Evolutionary conservation across 2,797 vertebrate genomes (phyloP).

Genomic region (Micropoecilia bifurca): DNA sequence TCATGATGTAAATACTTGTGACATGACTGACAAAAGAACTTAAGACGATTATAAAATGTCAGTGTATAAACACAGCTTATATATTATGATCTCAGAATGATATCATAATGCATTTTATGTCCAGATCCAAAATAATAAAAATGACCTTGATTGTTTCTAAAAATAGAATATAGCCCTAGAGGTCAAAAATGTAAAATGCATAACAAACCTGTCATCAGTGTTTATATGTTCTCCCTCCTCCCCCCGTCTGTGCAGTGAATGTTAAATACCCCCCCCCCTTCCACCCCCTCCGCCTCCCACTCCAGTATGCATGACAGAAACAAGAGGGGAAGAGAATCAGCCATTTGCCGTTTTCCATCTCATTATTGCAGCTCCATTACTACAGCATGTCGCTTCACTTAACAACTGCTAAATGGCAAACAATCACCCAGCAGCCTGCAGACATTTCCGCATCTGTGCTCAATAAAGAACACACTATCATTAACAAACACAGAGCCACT

Average conservation of each 20-base stretch:
- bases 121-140: not conserved
- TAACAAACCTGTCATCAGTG: conserved; percentile 15
- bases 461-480: conserved; percentile 18
- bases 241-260: conserved; percentile 24
- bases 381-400: conserved; percentile 46
- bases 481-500: conserved; percentile 25
- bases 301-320: conserved; percentile 3
- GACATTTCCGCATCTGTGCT: conserved; percentile 34
- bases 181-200: conserved; percentile 18
- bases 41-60: not conserved
- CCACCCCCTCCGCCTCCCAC: conserved; percentile 16
- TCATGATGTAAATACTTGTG: not conserved
- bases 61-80: no score
- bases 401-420: conserved; percentile 51
- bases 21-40: not conserved
- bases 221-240: conserved; percentile 27
- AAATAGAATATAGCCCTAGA: not conserved
- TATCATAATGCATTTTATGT: not conserved
- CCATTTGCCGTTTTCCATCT: conserved; percentile 54
- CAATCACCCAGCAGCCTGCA: conserved; percentile 28
- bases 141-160: not conserved
- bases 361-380: conserved; percentile 51
- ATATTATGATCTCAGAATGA: not conserved
- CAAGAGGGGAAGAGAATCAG: conserved; percentile 31
- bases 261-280: conserved; percentile 33